Conservation (phyloP, 2,888 invertebrate genomes). For the Philopedon plagiatum region DNA sequence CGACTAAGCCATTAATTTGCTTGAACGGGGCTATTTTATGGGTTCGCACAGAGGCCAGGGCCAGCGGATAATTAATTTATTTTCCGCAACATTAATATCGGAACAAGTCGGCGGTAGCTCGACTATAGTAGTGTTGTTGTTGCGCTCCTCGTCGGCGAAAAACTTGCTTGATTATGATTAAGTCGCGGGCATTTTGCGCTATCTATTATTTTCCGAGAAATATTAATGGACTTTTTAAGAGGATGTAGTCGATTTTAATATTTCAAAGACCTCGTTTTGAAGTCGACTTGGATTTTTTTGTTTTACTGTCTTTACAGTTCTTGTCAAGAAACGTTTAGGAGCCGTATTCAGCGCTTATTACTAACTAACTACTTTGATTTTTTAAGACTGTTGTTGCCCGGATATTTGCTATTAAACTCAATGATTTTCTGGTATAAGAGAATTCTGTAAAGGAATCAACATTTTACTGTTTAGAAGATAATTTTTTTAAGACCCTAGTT, state of each 20-base stretch:
- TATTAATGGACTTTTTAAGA: slow-evolving; percentile 4
- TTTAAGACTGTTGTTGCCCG: too few relatives aligned
- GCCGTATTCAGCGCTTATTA: not conserved
- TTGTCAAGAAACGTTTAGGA: not conserved
- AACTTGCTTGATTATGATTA: slow-evolving; percentile 38
- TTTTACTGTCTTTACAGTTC: not conserved
- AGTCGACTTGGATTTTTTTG: not conserved
- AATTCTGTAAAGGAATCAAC: too few relatives aligned
- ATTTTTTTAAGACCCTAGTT: too few relatives aligned
- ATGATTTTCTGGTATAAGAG: too few relatives aligned
- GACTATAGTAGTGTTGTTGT: slow-evolving; percentile 43
- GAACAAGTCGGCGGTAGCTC: slow-evolving; percentile 43
- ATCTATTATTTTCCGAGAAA: slow-evolving; percentile 2
- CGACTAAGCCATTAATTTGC: slow-evolving; percentile 57
- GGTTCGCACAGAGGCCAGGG: slow-evolving; percentile 42
- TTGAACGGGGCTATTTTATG: slow-evolving; percentile 48
- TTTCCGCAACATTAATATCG: slow-evolving; percentile 58
- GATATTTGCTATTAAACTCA: too few relatives aligned
- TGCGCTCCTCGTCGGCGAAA: slow-evolving; percentile 27
- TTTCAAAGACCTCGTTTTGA: not conserved
- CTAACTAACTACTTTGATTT: too few relatives aligned
- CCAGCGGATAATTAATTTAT: slow-evolving; percentile 55
- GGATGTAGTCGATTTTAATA: not conserved
- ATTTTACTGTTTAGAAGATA: too few relatives aligned
- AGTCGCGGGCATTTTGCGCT: slow-evolving; percentile 18